Evolutionary conservation across 2,113 vertebrate genomes (phyloP), one percentile per base, ranked within the genome.

Genomic region (Cynocephalus volans): DNA sequence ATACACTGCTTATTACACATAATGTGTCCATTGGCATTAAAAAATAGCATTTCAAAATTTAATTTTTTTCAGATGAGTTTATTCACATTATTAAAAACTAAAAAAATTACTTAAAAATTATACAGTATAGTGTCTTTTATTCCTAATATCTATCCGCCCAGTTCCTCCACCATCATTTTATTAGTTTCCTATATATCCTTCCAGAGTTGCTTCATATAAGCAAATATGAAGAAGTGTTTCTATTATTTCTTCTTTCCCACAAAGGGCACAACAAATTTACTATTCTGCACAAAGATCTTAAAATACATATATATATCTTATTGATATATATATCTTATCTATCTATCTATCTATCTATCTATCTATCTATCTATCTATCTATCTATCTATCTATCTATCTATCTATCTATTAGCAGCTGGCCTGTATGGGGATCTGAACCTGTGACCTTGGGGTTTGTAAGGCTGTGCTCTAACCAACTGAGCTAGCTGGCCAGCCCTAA

Each of bases 1-100:
- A 58, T 24, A 41, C 1, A 67, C 4, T 36, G 12, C 23, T 93
- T 84, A 33, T 84, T 75, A 80, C 64, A 60, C 5, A 86, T 50
- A 54, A 41, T 77, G 33, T 67, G 23, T 82, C 28, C 31, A 77
- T 33, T 85, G 48, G 72, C 28, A 31, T 48, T 87, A 54, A 77
- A 92, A 86, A 81, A 33, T 31, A 58, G 6, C 26, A 88, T 93
- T 95, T 82, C n/a, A 81, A 77, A 95, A 33, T 52, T 50, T 92
- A 79, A 87, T 31, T 72, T 54, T 80, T 76, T 72, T 60, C 36
- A 82, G 73, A 9, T 92, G 54, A 88, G 45, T 23, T 56, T 70
- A 76, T 69, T 75, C n/a, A 72, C 72, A 45, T 80, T 12, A 90
- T 87, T 92, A 36, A 81, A 94, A 67, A 75, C 41, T 58, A 28